These are phyloP conservation scores for Omphaloscelis lunosa DNA, from an alignment of 2,888 invertebrate genomes.

Conservation along the genomic window DNA sequence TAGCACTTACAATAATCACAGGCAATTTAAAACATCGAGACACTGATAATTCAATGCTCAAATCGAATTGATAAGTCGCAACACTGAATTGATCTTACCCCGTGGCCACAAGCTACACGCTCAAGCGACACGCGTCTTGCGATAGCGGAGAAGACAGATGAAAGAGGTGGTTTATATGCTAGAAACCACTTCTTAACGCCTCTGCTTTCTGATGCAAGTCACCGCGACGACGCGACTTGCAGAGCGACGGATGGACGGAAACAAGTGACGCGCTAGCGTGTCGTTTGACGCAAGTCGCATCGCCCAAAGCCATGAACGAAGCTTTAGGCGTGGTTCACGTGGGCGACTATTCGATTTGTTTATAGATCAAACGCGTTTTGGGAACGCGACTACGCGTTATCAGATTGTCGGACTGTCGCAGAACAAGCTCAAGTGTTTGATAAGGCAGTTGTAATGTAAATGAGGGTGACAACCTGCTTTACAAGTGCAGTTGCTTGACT, in stretches of 20 bases:
- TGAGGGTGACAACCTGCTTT: slow-evolving; percentile 43
- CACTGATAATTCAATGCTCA: slow-evolving; percentile 52
- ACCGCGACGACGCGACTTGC: no score
- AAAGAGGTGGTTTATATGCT: not conserved
- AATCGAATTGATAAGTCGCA: slow-evolving; percentile 52
- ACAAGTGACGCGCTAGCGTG: not conserved
- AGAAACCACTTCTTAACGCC: no score
- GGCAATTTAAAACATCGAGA: slow-evolving; percentile 46
- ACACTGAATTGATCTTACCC: slow-evolving; percentile 35
- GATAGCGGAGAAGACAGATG: not conserved
- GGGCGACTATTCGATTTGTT: slow-evolving; percentile 60
- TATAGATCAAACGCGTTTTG: slow-evolving; percentile 60
- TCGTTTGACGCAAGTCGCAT: not conserved
- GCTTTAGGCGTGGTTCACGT: slow-evolving; percentile 31
- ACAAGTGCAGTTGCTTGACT: slow-evolving; percentile 32
- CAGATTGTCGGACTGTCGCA: slow-evolving; percentile 59
- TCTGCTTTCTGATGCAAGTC: no score
- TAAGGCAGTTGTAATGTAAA: slow-evolving; percentile 58
- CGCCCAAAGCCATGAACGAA: not conserved
- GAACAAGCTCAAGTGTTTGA: slow-evolving; percentile 59
- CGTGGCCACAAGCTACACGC: not conserved
- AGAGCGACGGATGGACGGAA: not conserved
- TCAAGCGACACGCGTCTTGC: not conserved
- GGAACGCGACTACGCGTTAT: slow-evolving; percentile 53
- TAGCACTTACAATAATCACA: slow-evolving; percentile 55